Evolutionary conservation across 2,113 vertebrate species (phyloP).

Genomic region (Arizona elegans): DNA sequence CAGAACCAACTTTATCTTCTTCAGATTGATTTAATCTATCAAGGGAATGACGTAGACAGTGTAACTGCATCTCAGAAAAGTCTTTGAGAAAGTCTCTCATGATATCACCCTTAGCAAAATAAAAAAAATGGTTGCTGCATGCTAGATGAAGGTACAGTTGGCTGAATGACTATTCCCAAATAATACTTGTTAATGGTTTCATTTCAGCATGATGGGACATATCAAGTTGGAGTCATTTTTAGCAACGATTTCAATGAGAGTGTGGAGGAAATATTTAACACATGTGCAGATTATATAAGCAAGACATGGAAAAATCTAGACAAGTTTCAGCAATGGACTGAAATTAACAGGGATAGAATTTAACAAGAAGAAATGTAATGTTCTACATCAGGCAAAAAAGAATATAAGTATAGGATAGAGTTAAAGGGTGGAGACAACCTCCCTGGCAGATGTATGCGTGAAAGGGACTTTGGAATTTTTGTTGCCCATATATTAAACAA

Average conservation of each 20-base stretch:
- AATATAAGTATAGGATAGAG: not conserved
- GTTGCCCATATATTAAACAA: not conserved
- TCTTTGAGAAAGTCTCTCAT: not conserved
- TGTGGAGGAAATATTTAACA: not conserved
- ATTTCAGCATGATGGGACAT: not conserved
- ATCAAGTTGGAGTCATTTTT: not conserved
- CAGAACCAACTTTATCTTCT: not conserved
- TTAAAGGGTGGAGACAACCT: not conserved
- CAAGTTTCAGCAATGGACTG: not conserved
- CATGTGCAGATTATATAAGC: not conserved
- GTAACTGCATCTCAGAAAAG: not conserved
- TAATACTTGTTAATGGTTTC: not conserved
- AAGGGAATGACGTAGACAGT: not conserved
- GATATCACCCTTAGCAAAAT: not conserved
- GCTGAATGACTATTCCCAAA: not conserved
- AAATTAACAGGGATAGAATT: not conserved
- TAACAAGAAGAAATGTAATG: not conserved
- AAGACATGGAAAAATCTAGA: not conserved
- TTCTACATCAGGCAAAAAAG: not conserved
- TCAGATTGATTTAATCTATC: not conserved
- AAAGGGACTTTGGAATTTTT: not conserved
- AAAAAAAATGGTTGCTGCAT: not conserved
- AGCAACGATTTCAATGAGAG: not conserved
- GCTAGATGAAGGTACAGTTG: not conserved
- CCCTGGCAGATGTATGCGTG: not conserved